A percentile compares a stretch with the other conserved stretches of the same genome.
Conservation (phyloP, 1,140 invertebrate species). For the Daktulosphaira vitifoliae region DNA sequence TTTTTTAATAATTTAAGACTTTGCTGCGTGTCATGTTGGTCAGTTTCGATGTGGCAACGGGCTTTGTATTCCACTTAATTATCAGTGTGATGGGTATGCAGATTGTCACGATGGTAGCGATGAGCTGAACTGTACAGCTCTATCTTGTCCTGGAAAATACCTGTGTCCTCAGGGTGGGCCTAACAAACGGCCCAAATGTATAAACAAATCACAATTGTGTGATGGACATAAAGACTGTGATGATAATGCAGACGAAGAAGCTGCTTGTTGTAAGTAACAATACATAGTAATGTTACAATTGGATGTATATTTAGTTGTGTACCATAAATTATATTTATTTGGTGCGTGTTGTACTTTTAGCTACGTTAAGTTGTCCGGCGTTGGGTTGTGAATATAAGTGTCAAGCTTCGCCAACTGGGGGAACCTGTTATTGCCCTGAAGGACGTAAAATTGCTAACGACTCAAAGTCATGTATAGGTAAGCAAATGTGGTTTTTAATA, state of each 20-base stretch:
- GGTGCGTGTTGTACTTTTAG: slow-evolving; percentile 44
- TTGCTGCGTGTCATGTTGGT: slow-evolving; percentile 77
- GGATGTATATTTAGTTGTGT: neutral
- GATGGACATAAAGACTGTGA: slow-evolving; percentile 82
- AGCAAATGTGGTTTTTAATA: slow-evolving; percentile 37
- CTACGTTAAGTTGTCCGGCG: slow-evolving; percentile 62
- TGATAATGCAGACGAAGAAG: slow-evolving; percentile 81
- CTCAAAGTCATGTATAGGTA: slow-evolving; percentile 73
- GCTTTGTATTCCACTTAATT: slow-evolving; percentile 77
- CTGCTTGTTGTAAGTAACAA: slow-evolving; percentile 69
- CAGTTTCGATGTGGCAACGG: slow-evolving; percentile 91
- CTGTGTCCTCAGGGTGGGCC: slow-evolving; percentile 68
- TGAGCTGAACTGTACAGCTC: slow-evolving; percentile 79
- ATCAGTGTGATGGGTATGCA: slow-evolving; percentile 71
- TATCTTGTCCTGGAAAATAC: slow-evolving; percentile 86
- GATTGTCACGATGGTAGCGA: slow-evolving; percentile 82
- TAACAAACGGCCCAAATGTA: slow-evolving; percentile 70
- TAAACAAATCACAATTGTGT: slow-evolving; percentile 77
- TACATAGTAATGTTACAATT: neutral
- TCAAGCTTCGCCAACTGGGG: slow-evolving; percentile 76
- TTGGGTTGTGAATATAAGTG: slow-evolving; percentile 85
- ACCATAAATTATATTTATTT: too few relatives aligned
- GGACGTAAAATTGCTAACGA: slow-evolving; percentile 68
- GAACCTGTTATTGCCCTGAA: slow-evolving; percentile 75
- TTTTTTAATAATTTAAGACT: slow-evolving; percentile 59